Evolutionary conservation across 2,888 invertebrate genomes (phyloP).

Genomic region (Acanthopleura granulata): DNA sequence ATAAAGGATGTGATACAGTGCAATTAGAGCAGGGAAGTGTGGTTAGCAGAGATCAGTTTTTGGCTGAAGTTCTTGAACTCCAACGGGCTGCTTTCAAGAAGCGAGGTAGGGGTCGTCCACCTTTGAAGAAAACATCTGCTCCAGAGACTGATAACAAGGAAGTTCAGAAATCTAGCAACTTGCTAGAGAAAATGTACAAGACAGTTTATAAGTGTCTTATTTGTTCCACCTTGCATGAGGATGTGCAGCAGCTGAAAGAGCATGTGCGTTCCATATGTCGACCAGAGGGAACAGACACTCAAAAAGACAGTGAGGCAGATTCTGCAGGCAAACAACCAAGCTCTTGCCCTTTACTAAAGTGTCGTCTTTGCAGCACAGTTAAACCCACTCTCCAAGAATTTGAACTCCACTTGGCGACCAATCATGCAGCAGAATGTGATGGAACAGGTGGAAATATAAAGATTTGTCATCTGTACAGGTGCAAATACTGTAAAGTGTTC

Average conservation of each 20-base stretch:
- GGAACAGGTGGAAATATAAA: slow-evolving; percentile 3
- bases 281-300: background rate
- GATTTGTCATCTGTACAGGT: slow-evolving; percentile 7
- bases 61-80: background rate
- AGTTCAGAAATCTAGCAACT: slow-evolving; percentile 9
- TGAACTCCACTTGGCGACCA: slow-evolving; percentile 1
- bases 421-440: slow-evolving; percentile 11
- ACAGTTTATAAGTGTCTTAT: slow-evolving; percentile 9
- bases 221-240: slow-evolving; percentile 5
- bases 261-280: slow-evolving; percentile 8
- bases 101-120: slow-evolving; percentile 4
- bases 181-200: slow-evolving; percentile 5
- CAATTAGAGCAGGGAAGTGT: background rate
- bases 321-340: background rate
- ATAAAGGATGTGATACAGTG: slow-evolving; percentile 2
- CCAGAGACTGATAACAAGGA: background rate
- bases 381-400: slow-evolving; percentile 6
- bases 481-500: slow-evolving; percentile 14
- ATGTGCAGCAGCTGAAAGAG: background rate
- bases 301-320: background rate
- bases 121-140: background rate
- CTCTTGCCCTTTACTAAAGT: background rate
- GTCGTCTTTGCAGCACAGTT: background rate
- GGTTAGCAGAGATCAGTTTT: slow-evolving; percentile 6
- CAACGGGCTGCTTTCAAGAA: background rate